phyloP scores from a whole-genome alignment of 1,140 invertebrate genomes.

The Nephila pilipes region DNA sequence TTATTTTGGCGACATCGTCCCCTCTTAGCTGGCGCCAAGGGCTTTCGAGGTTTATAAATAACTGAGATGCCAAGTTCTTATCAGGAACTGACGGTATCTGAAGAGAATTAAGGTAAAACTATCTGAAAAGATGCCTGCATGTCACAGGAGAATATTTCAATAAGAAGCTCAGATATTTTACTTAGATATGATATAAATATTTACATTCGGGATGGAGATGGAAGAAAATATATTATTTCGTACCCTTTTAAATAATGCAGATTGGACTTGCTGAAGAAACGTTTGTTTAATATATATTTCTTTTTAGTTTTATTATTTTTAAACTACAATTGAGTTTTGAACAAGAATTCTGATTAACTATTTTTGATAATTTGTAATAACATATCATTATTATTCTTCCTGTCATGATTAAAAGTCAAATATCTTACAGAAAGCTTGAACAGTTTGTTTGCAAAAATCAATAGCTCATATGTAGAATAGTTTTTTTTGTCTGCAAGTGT shows the following conservation, averaged over 20 bases:
- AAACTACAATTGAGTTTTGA: too few relatives aligned
- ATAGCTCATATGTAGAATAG: too few relatives aligned
- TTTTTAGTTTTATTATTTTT: neutral
- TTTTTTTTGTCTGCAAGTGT: too few relatives aligned
- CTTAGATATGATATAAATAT: constrained; percentile 39
- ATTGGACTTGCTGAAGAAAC: neutral
- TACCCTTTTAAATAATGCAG: neutral
- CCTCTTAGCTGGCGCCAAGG: constrained; percentile 36
- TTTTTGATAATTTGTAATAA: too few relatives aligned
- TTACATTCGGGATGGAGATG: neutral
- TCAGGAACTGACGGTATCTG: neutral
- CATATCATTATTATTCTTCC: too few relatives aligned
- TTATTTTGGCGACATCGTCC: constrained; percentile 45
- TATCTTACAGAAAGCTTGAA: too few relatives aligned
- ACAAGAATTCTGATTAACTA: too few relatives aligned
- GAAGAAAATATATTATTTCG: neutral
- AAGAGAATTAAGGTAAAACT: constrained; percentile 19
- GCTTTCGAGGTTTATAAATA: constrained; percentile 54
- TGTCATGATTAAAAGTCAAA: too few relatives aligned
- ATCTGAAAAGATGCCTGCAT: constrained; percentile 15
- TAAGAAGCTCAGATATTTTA: constrained; percentile 30
- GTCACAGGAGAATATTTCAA: constrained; percentile 35
- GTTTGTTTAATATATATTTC: neutral
- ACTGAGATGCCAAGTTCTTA: constrained; percentile 33
- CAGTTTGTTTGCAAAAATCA: too few relatives aligned